phyloP scores from a whole-genome alignment of 1,140 invertebrate genomes.

The Drosophila dunni region DNA sequence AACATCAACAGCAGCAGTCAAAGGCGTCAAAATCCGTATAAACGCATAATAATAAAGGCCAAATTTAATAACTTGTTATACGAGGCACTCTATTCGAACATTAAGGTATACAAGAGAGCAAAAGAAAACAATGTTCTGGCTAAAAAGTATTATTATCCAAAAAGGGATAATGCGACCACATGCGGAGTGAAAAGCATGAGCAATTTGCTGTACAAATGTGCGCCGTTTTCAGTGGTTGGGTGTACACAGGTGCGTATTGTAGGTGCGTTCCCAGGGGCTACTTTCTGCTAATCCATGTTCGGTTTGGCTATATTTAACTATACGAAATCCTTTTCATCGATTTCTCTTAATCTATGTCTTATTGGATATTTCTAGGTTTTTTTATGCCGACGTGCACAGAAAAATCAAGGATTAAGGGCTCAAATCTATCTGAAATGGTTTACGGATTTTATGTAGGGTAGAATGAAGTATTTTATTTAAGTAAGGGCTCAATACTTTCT shows the following conservation, averaged over 20 bases:
- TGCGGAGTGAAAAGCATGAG: background rate
- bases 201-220: slow-evolving; percentile 1
- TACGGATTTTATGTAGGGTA: no score
- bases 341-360: background rate
- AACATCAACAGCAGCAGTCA: background rate
- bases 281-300: background rate
- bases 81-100: background rate
- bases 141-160: slow-evolving; percentile 6
- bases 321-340: background rate
- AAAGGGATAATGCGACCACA: background rate
- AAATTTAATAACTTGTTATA: slow-evolving; percentile 13
- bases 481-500: no score
- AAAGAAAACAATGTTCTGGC: background rate
- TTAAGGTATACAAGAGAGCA: background rate
- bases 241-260: background rate
- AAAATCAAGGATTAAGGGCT: no score
- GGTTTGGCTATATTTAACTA: background rate
- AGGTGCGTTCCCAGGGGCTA: background rate
- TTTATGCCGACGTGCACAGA: no score
- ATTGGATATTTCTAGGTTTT: no score
- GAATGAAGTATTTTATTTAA: no score
- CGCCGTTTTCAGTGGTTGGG: background rate
- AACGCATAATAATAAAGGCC: slow-evolving; percentile 19
- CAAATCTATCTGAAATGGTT: no score
- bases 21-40: slow-evolving; percentile 17